Percentiles rank a stretch among this genome's conserved stretches.
phyloP scores from a whole-genome alignment of 2,888 invertebrate genomes.

The Synergus gifuensis region DNA sequence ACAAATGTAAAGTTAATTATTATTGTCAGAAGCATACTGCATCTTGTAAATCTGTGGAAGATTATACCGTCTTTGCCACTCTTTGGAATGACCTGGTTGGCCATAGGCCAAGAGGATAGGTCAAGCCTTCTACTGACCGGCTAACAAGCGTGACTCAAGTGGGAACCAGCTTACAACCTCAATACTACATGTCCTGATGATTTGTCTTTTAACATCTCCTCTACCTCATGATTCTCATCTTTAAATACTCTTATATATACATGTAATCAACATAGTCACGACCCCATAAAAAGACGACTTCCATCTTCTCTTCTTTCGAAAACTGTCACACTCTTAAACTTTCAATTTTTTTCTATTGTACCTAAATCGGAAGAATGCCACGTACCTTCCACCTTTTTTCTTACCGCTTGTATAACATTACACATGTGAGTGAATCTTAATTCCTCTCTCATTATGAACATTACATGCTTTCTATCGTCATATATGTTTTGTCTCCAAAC shows the following conservation, averaged over 20 bases:
- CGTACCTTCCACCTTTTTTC: not conserved
- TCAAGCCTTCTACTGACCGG: conserved; percentile 38
- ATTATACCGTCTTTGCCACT: conserved; percentile 32
- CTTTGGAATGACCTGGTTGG: conserved; percentile 33
- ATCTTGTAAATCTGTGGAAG: conserved; percentile 4
- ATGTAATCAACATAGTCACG: not conserved
- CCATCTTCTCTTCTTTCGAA: not conserved
- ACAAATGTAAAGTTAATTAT: conserved; percentile 9
- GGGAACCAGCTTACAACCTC: conserved; percentile 26
- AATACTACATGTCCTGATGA: conserved; percentile 5
- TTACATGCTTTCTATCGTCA: not conserved
- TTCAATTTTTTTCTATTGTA: not conserved
- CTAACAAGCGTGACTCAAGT: conserved; percentile 25
- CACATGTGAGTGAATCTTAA: not conserved
- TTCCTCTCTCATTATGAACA: conserved; percentile 16
- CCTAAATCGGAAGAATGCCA: not conserved
- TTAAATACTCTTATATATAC: no score
- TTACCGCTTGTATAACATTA: not conserved
- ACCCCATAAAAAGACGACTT: not conserved
- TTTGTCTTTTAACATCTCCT: not conserved
- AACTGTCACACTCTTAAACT: not conserved
- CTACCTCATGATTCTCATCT: not conserved
- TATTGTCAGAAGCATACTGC: not conserved
- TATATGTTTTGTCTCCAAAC: not conserved
- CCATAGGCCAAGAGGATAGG: conserved; percentile 38